Evolutionary conservation across 2,797 vertebrate genomes (phyloP), one percentile per base, ranked within the genome.

Genomic region (Manis crassicaudata): DNA sequence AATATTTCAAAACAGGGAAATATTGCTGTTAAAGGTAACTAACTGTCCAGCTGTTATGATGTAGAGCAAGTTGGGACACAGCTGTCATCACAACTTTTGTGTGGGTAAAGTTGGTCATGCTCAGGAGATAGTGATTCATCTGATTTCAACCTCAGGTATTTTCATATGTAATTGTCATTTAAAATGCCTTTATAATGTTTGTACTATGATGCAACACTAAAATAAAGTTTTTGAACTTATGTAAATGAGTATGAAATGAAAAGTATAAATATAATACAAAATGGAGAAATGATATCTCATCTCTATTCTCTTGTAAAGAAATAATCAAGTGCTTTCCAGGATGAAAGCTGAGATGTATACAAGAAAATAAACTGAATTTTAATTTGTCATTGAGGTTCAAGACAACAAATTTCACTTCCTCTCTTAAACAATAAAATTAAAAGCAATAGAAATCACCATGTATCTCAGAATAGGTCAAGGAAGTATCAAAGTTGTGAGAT

Each of bases 111-210:
- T 77, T 65, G 90, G 40, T 67, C 32, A 82, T 25, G 40, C 13
- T 14, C 77, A 86, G 76, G 70, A 77, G 50, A 68, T 60, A 73
- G 46, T 17, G 68, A 11, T 21, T 81, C 40, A 92, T 62, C 43
- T 90, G 23, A 79, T 68, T 92, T 89, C 17, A 40, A 32, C 4
- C 32, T 94, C 35, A 67, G 10, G 18, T 60, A 65, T 67, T 72
- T 84, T 62, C 63, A 75, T 79, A 94, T 58, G 54, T 63, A 35
- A 75, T 6, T 87, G 29, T 56, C 37, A 84, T 20, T 68, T 94
- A 37, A 84, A 92, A 94, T 68, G 23, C 1, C 43, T 92, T 67
- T 87, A 67, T 93, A 73, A 92, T 89, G 23, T 27, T 43, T 60
- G 23, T 0, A 60, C 46, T 75, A 67, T 37, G 20, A 32, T 68